phyloP scores from a whole-genome alignment of 2,797 vertebrate species.

The Rhynchonycteris naso region DNA sequence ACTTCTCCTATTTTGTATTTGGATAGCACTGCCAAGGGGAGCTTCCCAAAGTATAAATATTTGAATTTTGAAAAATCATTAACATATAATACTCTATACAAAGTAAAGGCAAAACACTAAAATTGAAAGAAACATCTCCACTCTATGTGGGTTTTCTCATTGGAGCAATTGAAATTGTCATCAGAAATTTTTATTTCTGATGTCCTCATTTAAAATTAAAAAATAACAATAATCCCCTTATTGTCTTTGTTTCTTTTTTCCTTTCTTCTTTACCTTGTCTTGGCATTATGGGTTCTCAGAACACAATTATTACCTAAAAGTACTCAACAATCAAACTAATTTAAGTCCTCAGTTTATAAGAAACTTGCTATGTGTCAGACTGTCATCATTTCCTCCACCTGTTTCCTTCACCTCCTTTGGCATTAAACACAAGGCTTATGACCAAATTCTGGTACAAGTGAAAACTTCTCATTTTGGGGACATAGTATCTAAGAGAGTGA shows the following conservation, averaged over 20 bases:
- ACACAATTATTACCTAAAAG: not conserved
- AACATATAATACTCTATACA: not conserved
- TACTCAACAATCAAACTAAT: not conserved
- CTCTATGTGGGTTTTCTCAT: not conserved
- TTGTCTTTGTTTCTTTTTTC: not conserved
- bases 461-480: not conserved
- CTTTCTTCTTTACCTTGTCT: not conserved
- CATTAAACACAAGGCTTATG: not conserved
- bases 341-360: not conserved
- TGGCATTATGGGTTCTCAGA: not conserved
- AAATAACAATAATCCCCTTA: not conserved
- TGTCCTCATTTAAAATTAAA: not conserved
- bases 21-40: not conserved
- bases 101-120: not conserved
- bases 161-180: not conserved
- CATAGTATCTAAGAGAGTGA: not conserved
- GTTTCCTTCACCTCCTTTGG: not conserved
- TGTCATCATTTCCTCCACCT: not conserved
- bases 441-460: not conserved
- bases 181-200: not conserved
- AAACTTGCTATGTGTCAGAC: not conserved
- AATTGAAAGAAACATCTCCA: not conserved
- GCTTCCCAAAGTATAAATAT: not conserved
- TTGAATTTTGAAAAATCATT: not conserved
- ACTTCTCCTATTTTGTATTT: not conserved